Conservation (phyloP, 92 coral and sea anemone genomes). For the Virgularia gustaviana region DNA sequence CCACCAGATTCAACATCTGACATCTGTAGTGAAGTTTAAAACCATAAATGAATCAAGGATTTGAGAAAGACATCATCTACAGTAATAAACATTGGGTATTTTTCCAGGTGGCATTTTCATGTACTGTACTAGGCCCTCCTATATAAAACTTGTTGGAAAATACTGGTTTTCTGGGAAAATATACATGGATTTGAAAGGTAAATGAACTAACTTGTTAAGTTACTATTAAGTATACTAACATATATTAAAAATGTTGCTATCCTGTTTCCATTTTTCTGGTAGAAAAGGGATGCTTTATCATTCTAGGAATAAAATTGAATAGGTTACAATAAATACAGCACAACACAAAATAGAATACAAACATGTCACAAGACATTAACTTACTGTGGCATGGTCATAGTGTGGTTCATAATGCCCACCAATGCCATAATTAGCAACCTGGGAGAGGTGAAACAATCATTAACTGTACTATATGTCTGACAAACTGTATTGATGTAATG, state of each 20-base stretch:
- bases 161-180: no score
- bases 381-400: constrained; percentile 76
- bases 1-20: constrained; percentile 86
- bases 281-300: constrained; percentile 76
- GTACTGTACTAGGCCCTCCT: no score
- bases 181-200: no score
- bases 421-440: constrained; percentile 90
- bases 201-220: no score
- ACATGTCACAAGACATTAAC: constrained; percentile 39
- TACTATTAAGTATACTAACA: no score
- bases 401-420: constrained; percentile 98
- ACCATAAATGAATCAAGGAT: background rate
- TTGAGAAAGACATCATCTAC: background rate
- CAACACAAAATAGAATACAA: background rate
- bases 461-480: background rate
- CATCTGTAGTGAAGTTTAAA: constrained; percentile 70
- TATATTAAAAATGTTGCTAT: constrained; percentile 80
- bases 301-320: constrained; percentile 12
- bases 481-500: background rate
- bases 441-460: background rate
- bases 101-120: no score
- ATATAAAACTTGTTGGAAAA: no score
- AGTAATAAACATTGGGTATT: no score
- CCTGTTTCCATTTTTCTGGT: constrained; percentile 76
- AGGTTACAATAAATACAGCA: background rate